These are phyloP conservation scores for Ciconia stormi DNA, from an alignment of 2,113 vertebrate species.

Conservation along the genomic window DNA sequence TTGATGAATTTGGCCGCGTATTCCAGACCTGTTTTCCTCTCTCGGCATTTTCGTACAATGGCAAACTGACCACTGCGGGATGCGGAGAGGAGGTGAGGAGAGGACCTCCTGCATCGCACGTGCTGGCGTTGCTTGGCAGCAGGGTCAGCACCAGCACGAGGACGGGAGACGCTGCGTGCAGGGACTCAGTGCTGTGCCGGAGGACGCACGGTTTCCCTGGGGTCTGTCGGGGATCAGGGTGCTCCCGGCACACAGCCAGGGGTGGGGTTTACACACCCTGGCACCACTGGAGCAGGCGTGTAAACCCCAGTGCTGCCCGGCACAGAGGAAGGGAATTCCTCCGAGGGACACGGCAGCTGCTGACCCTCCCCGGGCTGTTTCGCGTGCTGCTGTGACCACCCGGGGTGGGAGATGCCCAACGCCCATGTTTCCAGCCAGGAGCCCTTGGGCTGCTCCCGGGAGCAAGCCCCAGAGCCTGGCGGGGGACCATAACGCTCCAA, in stretches of 20 bases:
- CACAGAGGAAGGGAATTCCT: not conserved
- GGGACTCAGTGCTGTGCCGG: accelerated
- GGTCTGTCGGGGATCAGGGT: accelerated
- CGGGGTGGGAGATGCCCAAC: not conserved
- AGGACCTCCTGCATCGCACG: accelerated
- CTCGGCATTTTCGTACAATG: constrained; percentile 92
- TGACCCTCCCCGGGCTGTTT: accelerated
- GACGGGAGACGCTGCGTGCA: not conserved
- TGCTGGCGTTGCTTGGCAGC: accelerated
- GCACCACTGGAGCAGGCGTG: accelerated
- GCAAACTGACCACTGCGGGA: constrained; percentile 89
- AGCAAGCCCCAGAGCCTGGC: accelerated
- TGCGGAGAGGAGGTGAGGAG: accelerated
- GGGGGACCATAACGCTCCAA: accelerated
- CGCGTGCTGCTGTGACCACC: not conserved
- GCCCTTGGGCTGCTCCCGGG: not conserved
- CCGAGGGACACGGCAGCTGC: not conserved
- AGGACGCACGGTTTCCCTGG: accelerated
- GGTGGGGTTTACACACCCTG: not conserved
- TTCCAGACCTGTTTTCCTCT: constrained; percentile 82
- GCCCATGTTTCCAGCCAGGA: not conserved
- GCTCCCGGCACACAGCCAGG: accelerated
- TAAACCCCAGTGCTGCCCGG: accelerated
- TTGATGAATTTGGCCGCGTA: constrained; percentile 98
- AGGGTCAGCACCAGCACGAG: accelerated